Conservation (phyloP, 1,140 invertebrate genomes). For the Propsilocerus akamusi region DNA sequence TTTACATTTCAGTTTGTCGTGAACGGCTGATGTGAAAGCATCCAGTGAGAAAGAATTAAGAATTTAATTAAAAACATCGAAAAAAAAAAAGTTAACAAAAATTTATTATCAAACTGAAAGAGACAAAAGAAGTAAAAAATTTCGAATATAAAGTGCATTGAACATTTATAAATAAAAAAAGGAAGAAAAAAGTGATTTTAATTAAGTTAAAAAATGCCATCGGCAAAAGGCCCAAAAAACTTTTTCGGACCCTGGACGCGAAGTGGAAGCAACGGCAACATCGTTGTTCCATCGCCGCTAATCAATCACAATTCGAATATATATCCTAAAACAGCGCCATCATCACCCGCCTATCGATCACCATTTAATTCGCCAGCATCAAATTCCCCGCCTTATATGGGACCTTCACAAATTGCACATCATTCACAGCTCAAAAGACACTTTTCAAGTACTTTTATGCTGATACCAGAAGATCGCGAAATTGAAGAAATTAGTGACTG, state of each 20-base stretch:
- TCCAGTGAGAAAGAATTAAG: background rate
- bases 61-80: background rate
- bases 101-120: too few species aligned
- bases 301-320: background rate
- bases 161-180: too few species aligned
- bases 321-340: background rate
- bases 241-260: background rate
- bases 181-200: too few species aligned
- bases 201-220: background rate
- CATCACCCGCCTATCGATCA: background rate
- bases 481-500: conserved; percentile 7
- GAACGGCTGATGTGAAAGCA: background rate
- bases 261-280: background rate
- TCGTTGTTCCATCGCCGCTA: background rate
- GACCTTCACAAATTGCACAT: conserved; percentile 15
- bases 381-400: background rate
- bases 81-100: background rate
- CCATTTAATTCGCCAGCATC: background rate
- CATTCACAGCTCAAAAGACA: conserved; percentile 30
- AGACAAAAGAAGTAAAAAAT: too few species aligned
- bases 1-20: background rate
- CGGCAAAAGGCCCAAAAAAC: background rate
- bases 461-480: conserved; percentile 29
- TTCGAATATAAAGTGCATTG: too few species aligned
- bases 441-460: conserved; percentile 31